Conservation (phyloP, 2,888 invertebrate species). For the Cosmopolites sordidus region DNA sequence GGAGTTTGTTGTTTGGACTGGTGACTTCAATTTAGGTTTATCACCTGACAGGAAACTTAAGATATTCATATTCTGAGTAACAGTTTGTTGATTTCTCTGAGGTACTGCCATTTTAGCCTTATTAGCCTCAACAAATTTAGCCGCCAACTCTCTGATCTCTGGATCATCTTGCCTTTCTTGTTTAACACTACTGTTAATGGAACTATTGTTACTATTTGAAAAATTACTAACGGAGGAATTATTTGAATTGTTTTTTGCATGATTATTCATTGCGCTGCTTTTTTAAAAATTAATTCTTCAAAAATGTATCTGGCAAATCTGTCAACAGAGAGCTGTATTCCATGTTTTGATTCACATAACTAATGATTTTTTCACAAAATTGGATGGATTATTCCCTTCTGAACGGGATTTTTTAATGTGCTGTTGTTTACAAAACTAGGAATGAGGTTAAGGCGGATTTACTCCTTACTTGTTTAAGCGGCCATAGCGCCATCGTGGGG, state of each 20-base stretch:
- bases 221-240: slow-evolving; percentile 9
- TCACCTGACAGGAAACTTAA: slow-evolving; percentile 55
- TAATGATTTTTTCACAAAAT: not conserved
- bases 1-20: slow-evolving; percentile 41
- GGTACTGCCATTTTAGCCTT: slow-evolving; percentile 52
- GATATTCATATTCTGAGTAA: slow-evolving; percentile 55
- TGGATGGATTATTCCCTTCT: not conserved
- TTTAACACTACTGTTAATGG: slow-evolving; percentile 51
- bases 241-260: slow-evolving; percentile 23
- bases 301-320: slow-evolving; percentile 17
- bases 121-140: slow-evolving; percentile 71
- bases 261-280: slow-evolving; percentile 32
- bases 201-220: slow-evolving; percentile 8
- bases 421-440: slow-evolving; percentile 39
- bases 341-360: slow-evolving; percentile 27
- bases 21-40: slow-evolving; percentile 36
- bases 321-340: slow-evolving; percentile 23
- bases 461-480: slow-evolving; percentile 46
- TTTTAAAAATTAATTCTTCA: slow-evolving; percentile 18
- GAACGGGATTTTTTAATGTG: not conserved
- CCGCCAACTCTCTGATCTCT: slow-evolving; percentile 81
- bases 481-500: slow-evolving; percentile 47
- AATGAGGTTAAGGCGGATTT: slow-evolving; percentile 48
- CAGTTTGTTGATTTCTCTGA: slow-evolving; percentile 32
- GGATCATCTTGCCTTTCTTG: slow-evolving; percentile 79